Evolutionary conservation across 2,888 invertebrate genomes (phyloP), one percentile per base, ranked within the genome.

Genomic region (Disparrhopalites patrizii): DNA sequence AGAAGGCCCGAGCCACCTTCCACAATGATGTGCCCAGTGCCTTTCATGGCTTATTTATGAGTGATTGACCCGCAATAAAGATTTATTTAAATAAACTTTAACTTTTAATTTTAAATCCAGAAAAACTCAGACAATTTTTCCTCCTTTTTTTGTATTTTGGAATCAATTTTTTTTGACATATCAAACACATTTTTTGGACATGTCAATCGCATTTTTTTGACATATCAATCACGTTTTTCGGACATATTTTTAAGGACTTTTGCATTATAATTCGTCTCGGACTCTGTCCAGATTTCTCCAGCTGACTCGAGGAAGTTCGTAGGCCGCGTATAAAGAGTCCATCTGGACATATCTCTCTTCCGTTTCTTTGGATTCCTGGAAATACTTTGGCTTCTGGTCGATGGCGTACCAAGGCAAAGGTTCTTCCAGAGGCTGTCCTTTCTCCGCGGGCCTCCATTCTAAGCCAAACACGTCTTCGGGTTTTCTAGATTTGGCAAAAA

Each of bases 1-100:
- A 80, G 72, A 68, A 79, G 1, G 80, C 77, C 2, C 67, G 79
- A 64, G 79, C 76, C 3, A 68, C 75, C 43, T 75, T 79, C 52
- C 62, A 72, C n/a, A 70, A 71, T 23, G 70, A 75, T 30, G 71
- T 77, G 47, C 76, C 77, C 23, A 68, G 70, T 13, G 71, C 75
- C 3, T 71, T 78, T 38, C 78, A 78, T 68, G 76, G 77, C 3
- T 65, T 74, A n/a, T 78, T 75, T 62, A 36, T 76, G 43, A 58
- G 28, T 15, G 58, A 58, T 4, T 31, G 23, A 56, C n/a, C 36
- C 15, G 7, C 7, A 36, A 36, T 15, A 10, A 36, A 36, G 36
- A n/a, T n/a, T n/a, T n/a, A n/a, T n/a, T n/a, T n/a, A n/a, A n/a
- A n/a, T n/a, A n/a, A n/a, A n/a, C n/a, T n/a, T n/a, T n/a, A n/a